Evolutionary conservation across 2,888 invertebrate species (phyloP).

Genomic region (Orchestes rusci): DNA sequence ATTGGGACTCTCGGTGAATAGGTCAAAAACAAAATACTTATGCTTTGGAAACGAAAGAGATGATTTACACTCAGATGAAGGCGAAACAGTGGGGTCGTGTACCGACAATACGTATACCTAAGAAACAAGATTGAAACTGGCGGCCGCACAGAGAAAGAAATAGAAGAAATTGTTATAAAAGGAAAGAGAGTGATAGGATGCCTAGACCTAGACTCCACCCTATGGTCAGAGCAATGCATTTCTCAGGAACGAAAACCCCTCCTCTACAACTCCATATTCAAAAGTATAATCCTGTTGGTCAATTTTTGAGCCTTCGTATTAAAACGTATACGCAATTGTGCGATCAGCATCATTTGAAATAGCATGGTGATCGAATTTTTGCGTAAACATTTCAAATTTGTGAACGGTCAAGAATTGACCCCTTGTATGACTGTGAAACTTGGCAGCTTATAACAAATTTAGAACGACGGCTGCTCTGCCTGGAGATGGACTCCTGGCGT

Average conservation of each 20-base stretch:
- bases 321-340: too few species aligned
- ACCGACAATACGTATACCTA: slow-evolving; percentile 7
- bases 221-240: background rate
- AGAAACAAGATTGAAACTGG: slow-evolving; percentile 4
- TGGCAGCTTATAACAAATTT: background rate
- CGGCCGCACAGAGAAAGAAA: slow-evolving; percentile 3
- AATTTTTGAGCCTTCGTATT: too few species aligned
- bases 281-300: background rate
- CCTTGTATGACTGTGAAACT: background rate
- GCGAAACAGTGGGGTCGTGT: slow-evolving; percentile 5
- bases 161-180: slow-evolving; percentile 2
- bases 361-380: too few species aligned
- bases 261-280: background rate
- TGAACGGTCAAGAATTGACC: background rate
- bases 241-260: background rate
- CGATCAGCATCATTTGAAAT: too few species aligned
- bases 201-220: slow-evolving; percentile 6
- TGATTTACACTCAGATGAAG: slow-evolving; percentile 3
- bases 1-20: slow-evolving; percentile 2
- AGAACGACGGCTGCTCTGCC: background rate
- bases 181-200: slow-evolving; percentile 1
- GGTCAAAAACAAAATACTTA: slow-evolving; percentile 3
- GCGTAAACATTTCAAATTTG: too few species aligned
- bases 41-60: background rate
- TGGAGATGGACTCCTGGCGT: background rate